These are phyloP conservation scores for Chaunax sp. DNA, from an alignment of 2,797 vertebrate genomes.

Conservation along the genomic window DNA sequence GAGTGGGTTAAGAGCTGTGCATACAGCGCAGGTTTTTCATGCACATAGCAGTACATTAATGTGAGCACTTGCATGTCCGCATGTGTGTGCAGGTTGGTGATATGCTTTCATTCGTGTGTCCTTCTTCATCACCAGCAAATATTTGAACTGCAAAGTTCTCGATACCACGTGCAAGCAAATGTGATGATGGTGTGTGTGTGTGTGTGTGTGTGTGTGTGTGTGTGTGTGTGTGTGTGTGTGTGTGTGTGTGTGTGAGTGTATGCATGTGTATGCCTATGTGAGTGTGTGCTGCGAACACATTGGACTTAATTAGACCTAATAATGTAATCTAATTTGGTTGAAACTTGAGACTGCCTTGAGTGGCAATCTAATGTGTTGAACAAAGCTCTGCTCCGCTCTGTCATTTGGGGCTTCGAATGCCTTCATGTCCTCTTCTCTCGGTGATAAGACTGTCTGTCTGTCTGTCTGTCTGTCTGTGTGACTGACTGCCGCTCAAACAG, in stretches of 20 bases:
- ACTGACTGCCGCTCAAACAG: constrained; percentile 52
- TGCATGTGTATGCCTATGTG: constrained; percentile 13
- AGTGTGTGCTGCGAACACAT: constrained; percentile 61
- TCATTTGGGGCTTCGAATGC: constrained; percentile 76
- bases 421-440: constrained; percentile 72
- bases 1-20: constrained; percentile 45
- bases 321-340: constrained; percentile 84
- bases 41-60: constrained; percentile 3
- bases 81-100: background rate
- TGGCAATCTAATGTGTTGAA: constrained; percentile 81
- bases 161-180: constrained; percentile 6
- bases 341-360: constrained; percentile 83
- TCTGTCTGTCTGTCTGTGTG: constrained; percentile 24
- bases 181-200: constrained; percentile 25
- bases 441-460: constrained; percentile 69
- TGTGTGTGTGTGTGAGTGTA: constrained; percentile 39
- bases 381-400: constrained; percentile 77
- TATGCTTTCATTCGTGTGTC: background rate
- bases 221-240: constrained; percentile 30
- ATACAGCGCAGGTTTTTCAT: constrained; percentile 14
- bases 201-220: constrained; percentile 22
- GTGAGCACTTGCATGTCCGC: background rate
- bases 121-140: constrained; percentile 18
- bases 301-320: constrained; percentile 84
- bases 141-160: constrained; percentile 23